Conservation (phyloP, 2,797 vertebrate species). For the Arnoldichthys spilopterus region DNA sequence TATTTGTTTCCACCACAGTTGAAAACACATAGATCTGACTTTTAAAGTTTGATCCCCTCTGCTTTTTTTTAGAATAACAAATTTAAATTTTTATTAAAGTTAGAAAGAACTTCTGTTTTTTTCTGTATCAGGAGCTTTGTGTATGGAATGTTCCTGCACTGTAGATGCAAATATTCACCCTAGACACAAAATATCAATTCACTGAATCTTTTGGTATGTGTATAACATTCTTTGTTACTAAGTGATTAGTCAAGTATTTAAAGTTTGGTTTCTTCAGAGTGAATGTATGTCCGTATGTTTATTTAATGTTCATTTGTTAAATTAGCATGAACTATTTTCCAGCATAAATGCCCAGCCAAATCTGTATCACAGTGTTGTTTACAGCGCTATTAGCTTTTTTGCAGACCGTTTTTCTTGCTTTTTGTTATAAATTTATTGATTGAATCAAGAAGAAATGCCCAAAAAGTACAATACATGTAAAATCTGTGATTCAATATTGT, state of each 20-base stretch:
- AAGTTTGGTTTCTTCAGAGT: constrained; percentile 37
- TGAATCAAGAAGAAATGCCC: background rate
- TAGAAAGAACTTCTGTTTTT: constrained; percentile 7
- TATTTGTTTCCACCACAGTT: background rate
- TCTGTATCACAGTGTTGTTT: constrained; percentile 15
- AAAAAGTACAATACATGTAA: background rate
- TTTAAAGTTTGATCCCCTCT: background rate
- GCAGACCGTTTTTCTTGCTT: background rate
- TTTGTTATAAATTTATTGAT: background rate
- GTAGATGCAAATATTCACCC: constrained; percentile 49
- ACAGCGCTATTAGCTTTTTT: constrained; percentile 17
- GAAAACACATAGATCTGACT: background rate
- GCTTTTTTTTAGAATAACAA: constrained; percentile 20
- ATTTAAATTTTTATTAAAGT: constrained; percentile 27
- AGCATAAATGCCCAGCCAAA: constrained; percentile 10
- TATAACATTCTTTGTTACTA: constrained; percentile 36
- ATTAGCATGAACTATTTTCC: constrained; percentile 15
- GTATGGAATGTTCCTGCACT: constrained; percentile 31
- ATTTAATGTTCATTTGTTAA: constrained; percentile 45
- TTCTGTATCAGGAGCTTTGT: constrained; percentile 29
- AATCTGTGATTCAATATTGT: background rate
- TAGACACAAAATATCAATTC: constrained; percentile 20
- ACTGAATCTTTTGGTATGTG: constrained; percentile 40
- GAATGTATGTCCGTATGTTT: constrained; percentile 53
- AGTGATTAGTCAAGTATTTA: constrained; percentile 43